Evolutionary conservation across 2,113 vertebrate genomes (phyloP).

Genomic region (Anolis carolinensis): DNA sequence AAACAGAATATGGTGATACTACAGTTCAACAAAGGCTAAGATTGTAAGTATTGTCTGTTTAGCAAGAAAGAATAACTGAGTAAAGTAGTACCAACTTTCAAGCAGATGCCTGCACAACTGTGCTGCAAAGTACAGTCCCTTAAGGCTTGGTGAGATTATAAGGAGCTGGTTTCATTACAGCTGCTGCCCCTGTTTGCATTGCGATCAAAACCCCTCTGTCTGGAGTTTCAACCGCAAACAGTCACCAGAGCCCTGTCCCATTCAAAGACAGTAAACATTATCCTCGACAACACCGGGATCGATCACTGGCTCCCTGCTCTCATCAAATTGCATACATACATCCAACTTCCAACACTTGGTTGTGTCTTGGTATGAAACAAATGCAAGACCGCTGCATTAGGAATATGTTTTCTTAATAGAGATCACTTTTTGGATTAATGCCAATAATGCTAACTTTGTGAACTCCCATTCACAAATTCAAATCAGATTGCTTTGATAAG

Average conservation of each 20-base stretch:
- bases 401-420: neutral
- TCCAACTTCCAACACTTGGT: neutral
- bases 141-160: conserved; percentile 52
- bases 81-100: neutral
- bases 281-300: conserved; percentile 75
- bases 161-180: conserved; percentile 70
- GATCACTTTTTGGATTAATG: too few relatives aligned
- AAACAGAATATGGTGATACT: neutral
- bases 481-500: neutral
- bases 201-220: conserved; percentile 67
- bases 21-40: neutral
- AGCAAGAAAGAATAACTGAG: neutral
- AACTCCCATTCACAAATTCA: neutral
- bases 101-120: neutral
- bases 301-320: conserved; percentile 60
- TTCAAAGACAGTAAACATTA: conserved; percentile 67
- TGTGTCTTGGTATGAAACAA: neutral
- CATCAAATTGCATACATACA: neutral
- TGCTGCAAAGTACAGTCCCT: conserved; percentile 18
- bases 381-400: neutral
- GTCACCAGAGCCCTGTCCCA: conserved; percentile 70
- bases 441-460: too few relatives aligned
- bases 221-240: conserved; percentile 76
- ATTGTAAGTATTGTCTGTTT: neutral
- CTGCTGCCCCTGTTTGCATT: conserved; percentile 65